phyloP scores from a whole-genome alignment of 2,113 vertebrate genomes.

The Pagrus major region DNA sequence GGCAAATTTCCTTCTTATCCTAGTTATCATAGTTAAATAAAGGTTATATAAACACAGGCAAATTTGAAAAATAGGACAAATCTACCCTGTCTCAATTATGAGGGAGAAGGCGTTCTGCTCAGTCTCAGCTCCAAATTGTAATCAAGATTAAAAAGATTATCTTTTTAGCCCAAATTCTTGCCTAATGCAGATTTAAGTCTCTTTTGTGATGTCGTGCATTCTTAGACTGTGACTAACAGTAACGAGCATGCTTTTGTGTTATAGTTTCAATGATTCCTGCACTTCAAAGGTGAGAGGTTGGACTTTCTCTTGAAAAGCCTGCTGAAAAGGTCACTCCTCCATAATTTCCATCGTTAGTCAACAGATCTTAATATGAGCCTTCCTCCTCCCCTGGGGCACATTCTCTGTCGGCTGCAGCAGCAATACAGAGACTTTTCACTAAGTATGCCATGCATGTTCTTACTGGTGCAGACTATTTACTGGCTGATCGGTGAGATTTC shows the following conservation, averaged over 20 bases:
- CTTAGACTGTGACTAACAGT: conserved; percentile 14
- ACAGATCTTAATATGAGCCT: conserved; percentile 56
- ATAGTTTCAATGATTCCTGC: background rate
- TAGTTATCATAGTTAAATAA: no score
- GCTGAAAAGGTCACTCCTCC: conserved; percentile 23
- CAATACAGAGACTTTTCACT: conserved; percentile 46
- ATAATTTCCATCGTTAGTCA: conserved; percentile 62
- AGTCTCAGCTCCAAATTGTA: background rate
- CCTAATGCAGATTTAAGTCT: conserved; percentile 14
- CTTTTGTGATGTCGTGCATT: conserved; percentile 1
- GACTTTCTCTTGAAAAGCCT: conserved; percentile 4
- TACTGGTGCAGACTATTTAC: conserved; percentile 69
- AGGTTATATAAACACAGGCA: no score
- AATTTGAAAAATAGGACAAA: background rate
- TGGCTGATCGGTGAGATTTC: conserved; percentile 35
- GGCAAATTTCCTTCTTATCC: no score
- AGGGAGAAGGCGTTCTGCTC: background rate
- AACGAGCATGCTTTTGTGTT: background rate
- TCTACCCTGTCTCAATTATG: background rate
- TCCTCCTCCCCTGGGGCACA: conserved; percentile 67
- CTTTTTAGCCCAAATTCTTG: background rate
- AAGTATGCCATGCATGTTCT: conserved; percentile 76
- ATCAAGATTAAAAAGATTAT: conserved; percentile 10
- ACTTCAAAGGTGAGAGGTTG: conserved; percentile 9
- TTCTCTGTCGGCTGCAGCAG: conserved; percentile 65